Conservation (phyloP, 2,888 invertebrate genomes). For the Autographa gamma region DNA sequence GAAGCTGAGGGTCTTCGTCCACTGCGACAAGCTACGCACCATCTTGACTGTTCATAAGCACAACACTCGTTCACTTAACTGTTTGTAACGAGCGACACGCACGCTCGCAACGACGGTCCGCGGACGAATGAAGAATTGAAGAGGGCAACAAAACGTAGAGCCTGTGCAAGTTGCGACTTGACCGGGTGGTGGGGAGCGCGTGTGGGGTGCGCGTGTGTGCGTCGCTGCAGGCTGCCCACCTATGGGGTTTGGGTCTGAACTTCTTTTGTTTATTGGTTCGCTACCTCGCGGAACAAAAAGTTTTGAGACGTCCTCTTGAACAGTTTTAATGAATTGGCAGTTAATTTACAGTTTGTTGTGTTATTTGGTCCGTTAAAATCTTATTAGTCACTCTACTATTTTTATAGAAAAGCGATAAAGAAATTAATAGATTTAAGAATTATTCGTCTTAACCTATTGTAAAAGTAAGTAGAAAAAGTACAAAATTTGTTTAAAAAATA, state of each 20-base stretch:
- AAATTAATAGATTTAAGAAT: no score
- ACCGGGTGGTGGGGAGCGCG: constrained; percentile 65
- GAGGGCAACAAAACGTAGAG: constrained; percentile 72
- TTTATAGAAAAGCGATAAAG: constrained; percentile 21
- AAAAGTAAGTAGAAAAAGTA: no score
- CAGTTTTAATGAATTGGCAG: constrained; percentile 51
- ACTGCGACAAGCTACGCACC: constrained; percentile 96
- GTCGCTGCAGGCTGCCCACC: constrained; percentile 67
- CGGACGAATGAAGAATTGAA: constrained; percentile 84
- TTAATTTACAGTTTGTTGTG: constrained; percentile 54
- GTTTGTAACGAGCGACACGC: constrained; percentile 72
- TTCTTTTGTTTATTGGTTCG: constrained; percentile 80
- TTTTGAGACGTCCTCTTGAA: constrained; percentile 45
- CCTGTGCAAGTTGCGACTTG: constrained; percentile 83
- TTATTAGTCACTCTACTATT: constrained; percentile 42
- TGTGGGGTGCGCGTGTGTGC: constrained; percentile 63
- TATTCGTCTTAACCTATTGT: no score
- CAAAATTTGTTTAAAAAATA: no score
- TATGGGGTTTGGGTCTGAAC: constrained; percentile 70
- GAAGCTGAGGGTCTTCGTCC: constrained; percentile 97
- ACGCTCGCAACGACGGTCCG: constrained; percentile 74
- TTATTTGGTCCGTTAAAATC: constrained; percentile 42
- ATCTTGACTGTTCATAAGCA: constrained; percentile 89
- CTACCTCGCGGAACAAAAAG: constrained; percentile 59
- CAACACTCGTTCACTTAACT: constrained; percentile 84